phyloP scores from a whole-genome alignment of 2,797 vertebrate genomes.

The Heterohyrax brucei region DNA sequence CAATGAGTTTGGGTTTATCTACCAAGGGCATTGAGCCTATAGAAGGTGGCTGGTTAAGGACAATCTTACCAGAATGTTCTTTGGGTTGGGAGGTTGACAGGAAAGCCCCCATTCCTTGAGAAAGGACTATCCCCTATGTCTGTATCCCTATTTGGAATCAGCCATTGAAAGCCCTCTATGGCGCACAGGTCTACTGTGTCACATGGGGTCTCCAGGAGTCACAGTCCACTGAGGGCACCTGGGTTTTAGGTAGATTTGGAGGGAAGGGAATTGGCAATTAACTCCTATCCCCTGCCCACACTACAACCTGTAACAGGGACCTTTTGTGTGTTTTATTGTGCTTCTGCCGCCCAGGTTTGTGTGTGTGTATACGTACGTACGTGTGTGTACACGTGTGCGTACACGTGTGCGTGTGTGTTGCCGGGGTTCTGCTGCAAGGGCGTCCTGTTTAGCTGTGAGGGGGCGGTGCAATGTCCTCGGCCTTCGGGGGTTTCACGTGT shows the following conservation, averaged over 20 bases:
- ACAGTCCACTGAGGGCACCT: too few relatives aligned
- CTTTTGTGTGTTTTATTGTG: not conserved
- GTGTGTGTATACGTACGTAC: too few relatives aligned
- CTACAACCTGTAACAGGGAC: not conserved
- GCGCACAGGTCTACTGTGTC: not conserved
- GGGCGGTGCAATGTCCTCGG: not conserved
- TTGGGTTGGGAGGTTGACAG: not conserved
- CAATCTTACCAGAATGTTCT: slow-evolving; percentile 22
- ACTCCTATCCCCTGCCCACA: not conserved
- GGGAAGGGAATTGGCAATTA: not conserved
- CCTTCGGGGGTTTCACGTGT: not conserved
- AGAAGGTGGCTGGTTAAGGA: not conserved
- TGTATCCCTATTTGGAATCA: not conserved
- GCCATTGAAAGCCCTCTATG: not conserved
- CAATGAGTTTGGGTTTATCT: not conserved
- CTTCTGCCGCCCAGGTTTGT: not conserved
- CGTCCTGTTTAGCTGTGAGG: not conserved
- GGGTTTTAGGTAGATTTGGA: not conserved
- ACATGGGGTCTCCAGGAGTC: not conserved
- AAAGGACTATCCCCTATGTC: not conserved
- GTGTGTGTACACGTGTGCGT: too few relatives aligned
- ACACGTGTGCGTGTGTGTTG: not conserved
- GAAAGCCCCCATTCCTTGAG: not conserved
- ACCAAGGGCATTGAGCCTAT: not conserved
- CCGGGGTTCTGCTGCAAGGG: not conserved